phyloP scores from a whole-genome alignment of 1,140 invertebrate species.

The Lanistes nyassanus region DNA sequence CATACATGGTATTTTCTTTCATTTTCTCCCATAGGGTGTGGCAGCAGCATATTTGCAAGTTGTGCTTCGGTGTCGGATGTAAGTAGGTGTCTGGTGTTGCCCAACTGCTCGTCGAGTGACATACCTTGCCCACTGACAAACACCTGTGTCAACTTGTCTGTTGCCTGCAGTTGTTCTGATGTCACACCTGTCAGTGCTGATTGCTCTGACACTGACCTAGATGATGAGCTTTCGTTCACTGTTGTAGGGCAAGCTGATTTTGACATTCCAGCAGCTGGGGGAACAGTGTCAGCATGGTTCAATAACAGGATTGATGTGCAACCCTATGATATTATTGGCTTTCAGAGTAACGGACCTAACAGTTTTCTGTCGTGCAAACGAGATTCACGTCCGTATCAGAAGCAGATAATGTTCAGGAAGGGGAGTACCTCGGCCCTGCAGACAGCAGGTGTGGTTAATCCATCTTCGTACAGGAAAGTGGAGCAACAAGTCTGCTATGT shows the following conservation, averaged over 20 bases:
- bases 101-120: not conserved
- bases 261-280: conserved; percentile 14
- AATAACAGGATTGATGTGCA: conserved; percentile 19
- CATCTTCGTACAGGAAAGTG: not conserved
- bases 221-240: not conserved
- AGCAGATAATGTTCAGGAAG: no score
- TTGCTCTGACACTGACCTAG: conserved; percentile 12
- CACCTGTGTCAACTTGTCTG: conserved; percentile 8
- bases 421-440: no score
- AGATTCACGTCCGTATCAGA: no score
- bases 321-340: conserved; percentile 32
- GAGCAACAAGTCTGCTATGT: conserved; percentile 24
- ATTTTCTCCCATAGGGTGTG: conserved; percentile 29
- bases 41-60: conserved; percentile 8
- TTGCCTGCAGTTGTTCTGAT: conserved; percentile 29
- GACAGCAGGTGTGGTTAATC: not conserved
- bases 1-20: not conserved
- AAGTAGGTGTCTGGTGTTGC: not conserved
- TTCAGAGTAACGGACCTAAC: conserved; percentile 6
- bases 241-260: conserved; percentile 9
- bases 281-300: not conserved
- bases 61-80: conserved; percentile 1
- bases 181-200: not conserved
- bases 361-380: no score
- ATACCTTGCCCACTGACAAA: conserved; percentile 24